Evolutionary conservation across 2,113 vertebrate species (phyloP), one percentile per base, ranked within the genome.

Genomic region (Epinephelus moara): DNA sequence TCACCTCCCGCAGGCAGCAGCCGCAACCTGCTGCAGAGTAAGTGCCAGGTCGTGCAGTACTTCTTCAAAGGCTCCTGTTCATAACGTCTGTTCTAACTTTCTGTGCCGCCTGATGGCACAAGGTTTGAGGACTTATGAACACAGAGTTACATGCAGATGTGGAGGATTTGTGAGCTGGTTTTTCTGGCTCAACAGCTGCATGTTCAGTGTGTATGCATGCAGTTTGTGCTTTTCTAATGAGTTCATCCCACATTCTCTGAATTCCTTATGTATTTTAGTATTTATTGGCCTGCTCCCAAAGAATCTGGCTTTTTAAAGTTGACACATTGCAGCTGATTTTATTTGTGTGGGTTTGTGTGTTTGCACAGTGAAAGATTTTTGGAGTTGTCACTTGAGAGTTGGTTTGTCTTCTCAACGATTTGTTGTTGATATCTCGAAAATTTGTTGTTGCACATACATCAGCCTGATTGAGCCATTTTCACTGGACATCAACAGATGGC

Each of bases 1-100:
- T 92, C 94, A 23, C 91, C 90, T 81, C 86, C 88, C 78, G 80
- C 81, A 88, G 94, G 95, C 90, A 79, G 90, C 93, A 94, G 93
- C 82, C 93, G 92, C 84, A 94, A 90, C 86, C 85, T 64, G 75
- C 90, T 84, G 88, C 85, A 87, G 84, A 92, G 94, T 95, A 92
- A 94, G 94, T 94, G 82, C 42, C 49, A 56, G 57, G 84, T 33
- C 53, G 68, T 71, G 61, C 47, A 37, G 50, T 68, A 75, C 56
- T 70, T 63, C 4, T 78, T 56, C 50, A 63, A 52, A 68, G 60
- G 25, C 72, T 83, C 69, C 0, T 53, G 57, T 70, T 75, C 11
- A 37, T 23, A 53, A 10, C 6, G 33, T 56, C 53, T 57, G 25
- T 47, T 71, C 14, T 17, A 21, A 69, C 52, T 61, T 59, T 55